Conservation (phyloP, 2,888 invertebrate species). For the Nomada lathburiana region DNA sequence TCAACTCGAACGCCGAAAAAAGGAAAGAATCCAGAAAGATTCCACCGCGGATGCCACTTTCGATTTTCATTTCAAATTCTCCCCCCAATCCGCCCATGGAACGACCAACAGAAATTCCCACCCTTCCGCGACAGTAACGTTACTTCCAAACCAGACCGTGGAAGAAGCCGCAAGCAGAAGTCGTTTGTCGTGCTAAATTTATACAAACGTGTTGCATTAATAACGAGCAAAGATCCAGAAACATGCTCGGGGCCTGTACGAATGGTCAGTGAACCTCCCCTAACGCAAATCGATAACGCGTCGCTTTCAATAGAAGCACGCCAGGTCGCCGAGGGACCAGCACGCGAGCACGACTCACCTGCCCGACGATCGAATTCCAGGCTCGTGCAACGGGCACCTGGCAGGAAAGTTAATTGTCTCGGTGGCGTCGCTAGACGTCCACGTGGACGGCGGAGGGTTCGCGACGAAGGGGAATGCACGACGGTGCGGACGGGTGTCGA, state of each 20-base stretch:
- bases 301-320: slow-evolving; percentile 66
- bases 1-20: too few species aligned
- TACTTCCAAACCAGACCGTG: too few species aligned
- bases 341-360: slow-evolving; percentile 69
- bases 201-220: slow-evolving; percentile 4
- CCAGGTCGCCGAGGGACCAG: slow-evolving; percentile 57
- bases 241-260: slow-evolving; percentile 22
- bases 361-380: slow-evolving; percentile 71
- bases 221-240: slow-evolving; percentile 9
- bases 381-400: slow-evolving; percentile 62
- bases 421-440: slow-evolving; percentile 15
- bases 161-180: too few species aligned
- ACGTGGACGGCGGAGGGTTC: too few species aligned
- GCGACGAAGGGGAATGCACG: not conserved
- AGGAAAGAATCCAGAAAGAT: too few species aligned
- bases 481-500: not conserved
- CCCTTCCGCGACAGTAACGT: too few species aligned
- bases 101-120: too few species aligned
- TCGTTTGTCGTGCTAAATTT: not conserved
- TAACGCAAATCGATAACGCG: slow-evolving; percentile 67
- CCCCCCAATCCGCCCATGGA: too few species aligned
- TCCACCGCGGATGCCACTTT: too few species aligned
- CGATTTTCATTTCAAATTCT: too few species aligned
- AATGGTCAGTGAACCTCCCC: slow-evolving; percentile 71
- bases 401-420: slow-evolving; percentile 64